phyloP scores from a whole-genome alignment of 1,140 invertebrate genomes.

The Chironomus striatipennis region DNA sequence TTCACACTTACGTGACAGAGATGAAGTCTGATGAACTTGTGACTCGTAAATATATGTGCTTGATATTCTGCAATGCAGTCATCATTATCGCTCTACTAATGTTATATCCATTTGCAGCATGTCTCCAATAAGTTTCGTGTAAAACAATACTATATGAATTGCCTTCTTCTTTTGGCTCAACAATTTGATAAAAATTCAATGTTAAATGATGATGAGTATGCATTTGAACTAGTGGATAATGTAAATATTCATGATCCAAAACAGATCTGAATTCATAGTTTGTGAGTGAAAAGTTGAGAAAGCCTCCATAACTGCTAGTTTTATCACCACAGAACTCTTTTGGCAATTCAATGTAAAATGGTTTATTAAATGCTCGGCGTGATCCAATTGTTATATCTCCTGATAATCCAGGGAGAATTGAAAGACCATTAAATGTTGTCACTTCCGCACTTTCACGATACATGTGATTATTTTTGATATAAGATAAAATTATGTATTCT shows the following conservation, averaged over 20 bases:
- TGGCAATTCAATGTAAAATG: conserved; percentile 81
- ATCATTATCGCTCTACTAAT: conserved; percentile 67
- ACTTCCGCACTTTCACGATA: conserved; percentile 35
- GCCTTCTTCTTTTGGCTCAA: conserved; percentile 46
- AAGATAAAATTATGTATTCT: conserved; percentile 38
- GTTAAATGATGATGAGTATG: conserved; percentile 70
- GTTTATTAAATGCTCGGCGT: conserved; percentile 56
- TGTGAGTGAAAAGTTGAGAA: conserved; percentile 66
- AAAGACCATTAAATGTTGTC: conserved; percentile 42
- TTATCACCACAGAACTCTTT: conserved; percentile 77
- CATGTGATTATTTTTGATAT: neutral
- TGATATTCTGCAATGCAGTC: conserved; percentile 79
- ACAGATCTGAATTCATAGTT: conserved; percentile 54
- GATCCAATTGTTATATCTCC: conserved; percentile 58
- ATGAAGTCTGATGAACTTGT: conserved; percentile 58
- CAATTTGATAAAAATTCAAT: conserved; percentile 62
- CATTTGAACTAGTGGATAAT: conserved; percentile 73
- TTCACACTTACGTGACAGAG: conserved; percentile 48
- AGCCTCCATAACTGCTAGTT: conserved; percentile 86
- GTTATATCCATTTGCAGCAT: conserved; percentile 39
- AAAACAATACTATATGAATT: conserved; percentile 39
- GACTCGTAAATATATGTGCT: conserved; percentile 68
- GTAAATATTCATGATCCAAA: conserved; percentile 44
- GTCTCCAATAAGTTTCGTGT: conserved; percentile 52
- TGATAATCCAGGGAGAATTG: conserved; percentile 39